Evolutionary conservation across 2,113 vertebrate species (phyloP).

Genomic region (Romanogobio albipinnatus): DNA sequence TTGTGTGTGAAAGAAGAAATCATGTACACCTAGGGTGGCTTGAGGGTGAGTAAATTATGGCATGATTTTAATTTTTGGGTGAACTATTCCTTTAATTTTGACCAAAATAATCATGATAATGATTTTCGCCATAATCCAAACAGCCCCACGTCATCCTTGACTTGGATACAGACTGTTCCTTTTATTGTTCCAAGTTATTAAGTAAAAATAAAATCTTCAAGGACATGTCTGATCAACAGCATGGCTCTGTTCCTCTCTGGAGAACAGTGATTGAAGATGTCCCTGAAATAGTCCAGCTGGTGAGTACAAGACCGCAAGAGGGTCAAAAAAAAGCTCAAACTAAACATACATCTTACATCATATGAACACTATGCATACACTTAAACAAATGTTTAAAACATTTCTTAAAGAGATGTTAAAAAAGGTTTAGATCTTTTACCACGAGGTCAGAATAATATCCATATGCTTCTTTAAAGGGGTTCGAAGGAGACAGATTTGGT

Average conservation of each 20-base stretch:
- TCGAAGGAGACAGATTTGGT: constrained; percentile 44
- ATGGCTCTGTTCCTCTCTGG: constrained; percentile 55
- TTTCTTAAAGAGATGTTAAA: background rate
- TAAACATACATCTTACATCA: background rate
- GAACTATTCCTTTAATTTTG: background rate
- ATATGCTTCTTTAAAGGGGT: constrained; percentile 36
- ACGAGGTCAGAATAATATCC: constrained; percentile 24
- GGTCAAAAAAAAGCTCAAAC: constrained; percentile 23
- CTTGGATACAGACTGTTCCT: constrained; percentile 58
- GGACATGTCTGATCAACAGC: constrained; percentile 64
- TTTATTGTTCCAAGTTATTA: constrained; percentile 62
- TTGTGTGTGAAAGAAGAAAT: no score
- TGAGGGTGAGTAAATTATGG: no score
- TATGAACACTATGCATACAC: background rate
- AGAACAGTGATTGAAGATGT: constrained; percentile 65
- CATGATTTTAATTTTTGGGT: no score
- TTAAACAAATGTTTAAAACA: background rate
- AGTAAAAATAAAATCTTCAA: constrained; percentile 67
- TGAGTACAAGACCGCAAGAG: constrained; percentile 47
- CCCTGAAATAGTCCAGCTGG: constrained; percentile 64
- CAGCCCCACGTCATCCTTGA: constrained; percentile 35
- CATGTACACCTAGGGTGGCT: no score
- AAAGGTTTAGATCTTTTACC: constrained; percentile 15
- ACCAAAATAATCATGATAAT: background rate
- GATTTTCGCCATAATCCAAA: background rate